Evolutionary conservation across 2,113 vertebrate genomes (phyloP), one percentile per base, ranked within the genome.

Genomic region (Myxocyprinus asiaticus): DNA sequence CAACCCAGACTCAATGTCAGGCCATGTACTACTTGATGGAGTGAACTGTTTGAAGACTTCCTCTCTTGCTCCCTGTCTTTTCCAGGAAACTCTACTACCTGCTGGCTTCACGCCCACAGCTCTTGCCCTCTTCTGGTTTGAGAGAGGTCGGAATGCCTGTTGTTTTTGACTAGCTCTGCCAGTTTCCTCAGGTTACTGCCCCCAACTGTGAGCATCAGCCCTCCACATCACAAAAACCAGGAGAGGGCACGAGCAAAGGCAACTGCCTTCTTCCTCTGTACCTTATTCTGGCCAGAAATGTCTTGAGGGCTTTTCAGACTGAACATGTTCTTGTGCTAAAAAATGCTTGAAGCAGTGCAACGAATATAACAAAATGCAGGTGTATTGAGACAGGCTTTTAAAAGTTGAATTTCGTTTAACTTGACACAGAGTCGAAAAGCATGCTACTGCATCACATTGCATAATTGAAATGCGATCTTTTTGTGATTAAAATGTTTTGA

Each of bases 1-100:
- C 86, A 86, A 79, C 83, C 72, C 66, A 85, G 78, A 85, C 82
- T 89, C 86, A 86, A 89, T 88, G 88, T 89, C 91, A 86, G 80
- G 14, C 73, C 61, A 51, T 53, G 71, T 73, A 74, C 58, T 82
- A 74, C 75, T 84, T 87, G 84, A 85, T 85, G 84, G 79, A 79
- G 77, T 79, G 61, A 67, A 75, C 14, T 68, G 69, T 83, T 84
- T 74, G 43, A 75, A 79, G 65, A 72, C 80, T 82, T 33, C 58
- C 17, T 72, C 22, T 33, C 22, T 33, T 33, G 22, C 22, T 1
- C 22, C 22, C 73, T 81, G 63, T 15, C 61, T 77, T 82, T 22
- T 80, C 74, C 87, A 82, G 81, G 80, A 81, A 83, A 84, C 69
- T 78, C 70, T 73, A 77, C 58, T 59, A 84, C 84, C 79, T 84